phyloP scores from a whole-genome alignment of 1,140 invertebrate species.

The Antheraea mylitta region DNA sequence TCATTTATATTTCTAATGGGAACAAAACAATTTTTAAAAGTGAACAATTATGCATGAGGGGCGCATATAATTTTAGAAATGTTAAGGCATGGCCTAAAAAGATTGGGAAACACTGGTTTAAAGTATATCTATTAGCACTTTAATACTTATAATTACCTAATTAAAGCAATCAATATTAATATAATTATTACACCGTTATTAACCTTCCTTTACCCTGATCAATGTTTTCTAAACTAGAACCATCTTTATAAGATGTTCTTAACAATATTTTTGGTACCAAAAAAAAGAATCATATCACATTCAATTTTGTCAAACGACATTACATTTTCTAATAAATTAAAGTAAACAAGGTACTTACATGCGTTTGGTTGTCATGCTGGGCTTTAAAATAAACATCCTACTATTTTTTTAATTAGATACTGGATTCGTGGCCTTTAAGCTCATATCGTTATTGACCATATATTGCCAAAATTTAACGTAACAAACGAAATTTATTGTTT shows the following conservation, averaged over 20 bases:
- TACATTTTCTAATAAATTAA: background rate
- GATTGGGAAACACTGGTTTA: too few species aligned
- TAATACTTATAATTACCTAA: background rate
- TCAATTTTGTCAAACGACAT: background rate
- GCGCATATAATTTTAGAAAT: too few species aligned
- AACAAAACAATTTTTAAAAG: too few species aligned
- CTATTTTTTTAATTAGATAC: too few species aligned
- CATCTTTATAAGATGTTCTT: background rate
- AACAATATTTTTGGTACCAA: background rate
- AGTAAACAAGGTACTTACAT: too few species aligned
- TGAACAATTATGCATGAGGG: too few species aligned
- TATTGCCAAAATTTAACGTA: background rate
- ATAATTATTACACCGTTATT: background rate
- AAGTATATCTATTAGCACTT: too few species aligned
- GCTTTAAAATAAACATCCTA: too few species aligned
- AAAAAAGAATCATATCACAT: background rate
- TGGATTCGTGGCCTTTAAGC: too few species aligned
- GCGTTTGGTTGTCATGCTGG: too few species aligned
- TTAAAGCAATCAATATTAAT: background rate
- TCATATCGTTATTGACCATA: background rate
- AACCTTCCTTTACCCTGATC: background rate
- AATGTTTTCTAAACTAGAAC: background rate
- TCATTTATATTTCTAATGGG: too few species aligned
- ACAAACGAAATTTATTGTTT: background rate
- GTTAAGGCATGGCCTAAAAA: too few species aligned